Conservation (phyloP, 2,888 invertebrate species). For the Oeneis ivallda region DNA sequence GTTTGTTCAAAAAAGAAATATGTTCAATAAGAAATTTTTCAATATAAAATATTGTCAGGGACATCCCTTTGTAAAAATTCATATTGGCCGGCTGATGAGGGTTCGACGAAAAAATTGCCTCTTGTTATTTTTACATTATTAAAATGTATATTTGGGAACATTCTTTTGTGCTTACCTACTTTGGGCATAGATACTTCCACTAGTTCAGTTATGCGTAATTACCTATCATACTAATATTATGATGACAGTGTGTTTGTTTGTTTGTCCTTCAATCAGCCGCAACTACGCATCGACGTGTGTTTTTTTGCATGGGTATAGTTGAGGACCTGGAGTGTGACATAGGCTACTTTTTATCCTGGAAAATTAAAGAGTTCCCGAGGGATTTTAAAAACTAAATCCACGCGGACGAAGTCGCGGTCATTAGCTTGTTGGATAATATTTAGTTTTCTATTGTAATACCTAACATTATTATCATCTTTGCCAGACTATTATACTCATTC, state of each 20-base stretch:
- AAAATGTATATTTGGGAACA: slow-evolving; percentile 20
- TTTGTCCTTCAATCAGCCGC: no score
- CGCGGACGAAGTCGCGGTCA: no score
- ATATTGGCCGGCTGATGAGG: slow-evolving; percentile 31
- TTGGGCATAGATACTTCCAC: not conserved
- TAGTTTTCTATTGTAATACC: not conserved
- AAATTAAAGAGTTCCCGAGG: no score
- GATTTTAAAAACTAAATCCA: no score
- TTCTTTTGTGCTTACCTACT: not conserved
- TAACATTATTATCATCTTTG: no score
- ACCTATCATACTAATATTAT: no score
- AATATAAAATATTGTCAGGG: slow-evolving; percentile 17
- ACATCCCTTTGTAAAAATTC: slow-evolving; percentile 29
- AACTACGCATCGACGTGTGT: no score
- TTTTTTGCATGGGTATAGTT: no score
- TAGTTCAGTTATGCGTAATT: not conserved
- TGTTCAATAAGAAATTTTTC: slow-evolving; percentile 12
- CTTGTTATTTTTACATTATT: slow-evolving; percentile 33
- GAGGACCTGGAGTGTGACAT: no score
- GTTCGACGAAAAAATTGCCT: slow-evolving; percentile 20
- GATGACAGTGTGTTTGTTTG: no score
- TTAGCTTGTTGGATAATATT: not conserved
- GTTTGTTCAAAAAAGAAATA: slow-evolving; percentile 9
- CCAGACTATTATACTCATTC: no score
- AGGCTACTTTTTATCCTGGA: no score